Evolutionary conservation across 2,888 invertebrate species (phyloP).

Genomic region (Carterocephalus palaemon): DNA sequence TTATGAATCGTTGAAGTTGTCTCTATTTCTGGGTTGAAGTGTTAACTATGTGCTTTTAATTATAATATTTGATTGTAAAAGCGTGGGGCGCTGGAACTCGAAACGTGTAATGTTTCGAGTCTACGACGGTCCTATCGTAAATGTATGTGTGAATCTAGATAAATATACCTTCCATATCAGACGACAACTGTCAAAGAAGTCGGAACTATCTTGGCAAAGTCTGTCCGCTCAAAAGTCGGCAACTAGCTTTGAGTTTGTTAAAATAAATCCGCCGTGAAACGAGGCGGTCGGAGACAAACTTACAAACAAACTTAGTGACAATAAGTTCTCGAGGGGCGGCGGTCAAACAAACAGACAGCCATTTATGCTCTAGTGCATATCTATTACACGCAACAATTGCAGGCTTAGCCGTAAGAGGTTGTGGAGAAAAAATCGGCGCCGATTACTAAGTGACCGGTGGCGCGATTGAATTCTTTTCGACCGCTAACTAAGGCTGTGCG

Average conservation of each 20-base stretch:
- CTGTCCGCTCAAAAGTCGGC: neutral
- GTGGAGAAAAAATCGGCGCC: conserved; percentile 12
- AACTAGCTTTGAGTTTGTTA: neutral
- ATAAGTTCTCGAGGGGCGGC: conserved; percentile 48
- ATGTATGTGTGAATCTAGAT: too few relatives aligned
- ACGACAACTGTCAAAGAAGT: neutral
- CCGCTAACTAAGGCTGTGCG: too few relatives aligned
- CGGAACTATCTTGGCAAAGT: neutral
- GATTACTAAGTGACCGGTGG: conserved; percentile 12
- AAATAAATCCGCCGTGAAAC: neutral
- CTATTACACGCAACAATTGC: conserved; percentile 51
- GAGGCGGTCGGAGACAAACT: conserved; percentile 9
- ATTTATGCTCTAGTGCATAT: conserved; percentile 72
- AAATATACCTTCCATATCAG: too few relatives aligned
- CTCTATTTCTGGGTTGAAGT: too few relatives aligned
- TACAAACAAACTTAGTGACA: conserved; percentile 33
- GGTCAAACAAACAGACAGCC: conserved; percentile 52
- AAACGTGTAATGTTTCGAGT: too few relatives aligned
- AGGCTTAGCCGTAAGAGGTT: conserved; percentile 42
- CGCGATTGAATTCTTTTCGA: conserved; percentile 6
- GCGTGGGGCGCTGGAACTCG: too few relatives aligned
- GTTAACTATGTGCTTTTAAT: too few relatives aligned
- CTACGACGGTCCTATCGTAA: too few relatives aligned
- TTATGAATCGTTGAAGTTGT: too few relatives aligned
- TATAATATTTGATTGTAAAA: too few relatives aligned